A percentile compares a stretch with the other conserved stretches of the same genome.
Evolutionary conservation across 1,140 invertebrate genomes (phyloP).

Genomic region (Lasaia peninsularis): DNA sequence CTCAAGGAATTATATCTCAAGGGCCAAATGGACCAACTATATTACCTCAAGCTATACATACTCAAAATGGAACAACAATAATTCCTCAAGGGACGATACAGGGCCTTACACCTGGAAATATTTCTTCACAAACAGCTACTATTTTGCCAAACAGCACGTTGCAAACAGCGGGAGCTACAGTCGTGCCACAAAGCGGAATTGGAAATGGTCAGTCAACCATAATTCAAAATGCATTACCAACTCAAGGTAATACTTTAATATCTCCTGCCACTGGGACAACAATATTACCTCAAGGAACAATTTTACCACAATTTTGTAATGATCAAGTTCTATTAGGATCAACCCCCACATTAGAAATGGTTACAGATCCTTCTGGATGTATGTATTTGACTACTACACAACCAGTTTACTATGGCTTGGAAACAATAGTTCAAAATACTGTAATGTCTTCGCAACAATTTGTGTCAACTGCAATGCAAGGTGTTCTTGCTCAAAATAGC

Average conservation of each 20-base stretch:
- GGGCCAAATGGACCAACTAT: constrained; percentile 73
- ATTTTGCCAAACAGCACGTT: constrained; percentile 63
- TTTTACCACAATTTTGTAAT: constrained; percentile 81
- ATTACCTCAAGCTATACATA: constrained; percentile 72
- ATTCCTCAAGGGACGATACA: constrained; percentile 73
- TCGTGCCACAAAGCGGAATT: constrained; percentile 69
- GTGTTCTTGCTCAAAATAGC: constrained; percentile 85
- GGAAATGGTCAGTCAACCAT: constrained; percentile 71
- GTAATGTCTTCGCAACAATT: constrained; percentile 91
- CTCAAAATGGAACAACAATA: constrained; percentile 70
- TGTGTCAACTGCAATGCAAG: constrained; percentile 85
- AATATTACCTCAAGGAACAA: constrained; percentile 80
- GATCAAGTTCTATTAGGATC: constrained; percentile 82
- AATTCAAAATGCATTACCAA: constrained; percentile 65
- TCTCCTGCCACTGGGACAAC: constrained; percentile 63
- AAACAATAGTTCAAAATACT: constrained; percentile 90
- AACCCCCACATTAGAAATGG: constrained; percentile 83
- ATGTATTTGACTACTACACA: constrained; percentile 83
- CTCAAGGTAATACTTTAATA: constrained; percentile 70
- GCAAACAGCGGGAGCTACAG: constrained; percentile 63
- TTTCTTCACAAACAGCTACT: constrained; percentile 65
- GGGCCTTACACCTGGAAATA: constrained; percentile 61
- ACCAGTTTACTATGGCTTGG: constrained; percentile 88
- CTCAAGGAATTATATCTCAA: constrained; percentile 76
- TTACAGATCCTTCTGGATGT: constrained; percentile 81